phyloP scores from a whole-genome alignment of 2,888 invertebrate genomes.

The Carterocephalus palaemon region DNA sequence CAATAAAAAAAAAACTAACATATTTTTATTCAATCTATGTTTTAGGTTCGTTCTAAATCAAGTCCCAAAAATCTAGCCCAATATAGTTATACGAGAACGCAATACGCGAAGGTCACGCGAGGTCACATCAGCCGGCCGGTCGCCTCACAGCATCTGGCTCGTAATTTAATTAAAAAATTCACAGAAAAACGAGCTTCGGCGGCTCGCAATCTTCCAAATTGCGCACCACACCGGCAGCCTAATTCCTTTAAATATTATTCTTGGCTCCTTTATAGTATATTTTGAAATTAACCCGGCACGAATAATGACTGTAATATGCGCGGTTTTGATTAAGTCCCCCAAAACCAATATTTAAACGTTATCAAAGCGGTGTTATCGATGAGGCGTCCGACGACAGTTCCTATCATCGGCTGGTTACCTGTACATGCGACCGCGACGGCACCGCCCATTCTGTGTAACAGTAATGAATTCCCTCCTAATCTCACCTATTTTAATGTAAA shows the following conservation, averaged over 20 bases:
- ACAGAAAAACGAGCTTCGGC: slow-evolving; percentile 65
- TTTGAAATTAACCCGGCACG: slow-evolving; percentile 67
- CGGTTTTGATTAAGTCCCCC: slow-evolving; percentile 70
- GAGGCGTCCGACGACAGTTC: slow-evolving; percentile 30
- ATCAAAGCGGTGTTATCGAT: slow-evolving; percentile 55
- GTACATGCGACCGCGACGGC: slow-evolving; percentile 22
- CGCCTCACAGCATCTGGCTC: slow-evolving; percentile 63
- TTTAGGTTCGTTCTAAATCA: too few relatives aligned
- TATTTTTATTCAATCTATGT: too few relatives aligned
- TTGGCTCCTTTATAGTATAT: slow-evolving; percentile 71
- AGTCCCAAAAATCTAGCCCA: slow-evolving; percentile 10
- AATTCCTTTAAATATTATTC: slow-evolving; percentile 74
- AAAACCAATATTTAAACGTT: slow-evolving; percentile 76
- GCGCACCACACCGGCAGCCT: slow-evolving; percentile 61
- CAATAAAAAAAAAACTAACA: too few relatives aligned
- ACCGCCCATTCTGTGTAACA: slow-evolving; percentile 47
- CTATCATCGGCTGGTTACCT: slow-evolving; percentile 17
- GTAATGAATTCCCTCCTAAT: slow-evolving; percentile 35
- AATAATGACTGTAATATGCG: slow-evolving; percentile 68
- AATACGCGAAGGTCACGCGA: slow-evolving; percentile 37
- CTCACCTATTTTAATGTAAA: slow-evolving; percentile 22
- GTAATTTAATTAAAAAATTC: slow-evolving; percentile 79
- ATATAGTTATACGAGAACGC: slow-evolving; percentile 19
- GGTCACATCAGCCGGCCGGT: slow-evolving; percentile 43
- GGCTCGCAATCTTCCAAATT: slow-evolving; percentile 71